Evolutionary conservation across 2,888 invertebrate genomes (phyloP), one percentile per base, ranked within the genome.

Genomic region (Ormyrus labotus): DNA sequence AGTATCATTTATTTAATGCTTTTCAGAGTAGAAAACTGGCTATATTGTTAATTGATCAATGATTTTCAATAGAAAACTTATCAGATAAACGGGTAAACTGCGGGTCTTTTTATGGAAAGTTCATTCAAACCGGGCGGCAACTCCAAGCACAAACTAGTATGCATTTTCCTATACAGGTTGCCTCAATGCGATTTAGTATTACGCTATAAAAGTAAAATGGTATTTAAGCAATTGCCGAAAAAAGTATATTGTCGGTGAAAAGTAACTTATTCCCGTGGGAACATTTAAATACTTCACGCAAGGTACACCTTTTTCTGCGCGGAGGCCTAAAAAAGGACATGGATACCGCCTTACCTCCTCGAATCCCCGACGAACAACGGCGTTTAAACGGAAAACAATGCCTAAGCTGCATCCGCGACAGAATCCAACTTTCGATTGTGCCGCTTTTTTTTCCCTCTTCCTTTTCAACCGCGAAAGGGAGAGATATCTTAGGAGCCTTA

Each of bases 361-460:
- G 34, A 34, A 34, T 34, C 34, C 34, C 34, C 34, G 34, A 34
- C 34, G 34, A 34, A 34, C 34, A 34, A 34, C 61, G 13, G 7
- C 45, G n/a, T 47, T 55, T 34, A 34, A 60, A 60, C 9, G 58
- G 51, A 11, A 53, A 61, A 72, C 61, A 72, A 72, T 72, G 13
- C 51, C 61, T 10, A 10, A 13, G 57, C 48, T 8, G 11, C 57
- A 72, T 10, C 45, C 71, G 63, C 65, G 65, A 65, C 51, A 19
- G 53, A 70, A 65, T 64, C 70, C 45, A 58, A 80, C 79, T 80
- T 80, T 80, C 79, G 51, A 80, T 80, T 69, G 69, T 50, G 51
- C 67, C n/a, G 4, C 8, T 2, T 10, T 50, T n/a, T 34, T 45
- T 48, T 10, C 1, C 13, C 50, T 48, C 50, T 13, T 50, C 13